phyloP scores from a whole-genome alignment of 1,140 invertebrate species.

The Sminthurides bifidus region DNA sequence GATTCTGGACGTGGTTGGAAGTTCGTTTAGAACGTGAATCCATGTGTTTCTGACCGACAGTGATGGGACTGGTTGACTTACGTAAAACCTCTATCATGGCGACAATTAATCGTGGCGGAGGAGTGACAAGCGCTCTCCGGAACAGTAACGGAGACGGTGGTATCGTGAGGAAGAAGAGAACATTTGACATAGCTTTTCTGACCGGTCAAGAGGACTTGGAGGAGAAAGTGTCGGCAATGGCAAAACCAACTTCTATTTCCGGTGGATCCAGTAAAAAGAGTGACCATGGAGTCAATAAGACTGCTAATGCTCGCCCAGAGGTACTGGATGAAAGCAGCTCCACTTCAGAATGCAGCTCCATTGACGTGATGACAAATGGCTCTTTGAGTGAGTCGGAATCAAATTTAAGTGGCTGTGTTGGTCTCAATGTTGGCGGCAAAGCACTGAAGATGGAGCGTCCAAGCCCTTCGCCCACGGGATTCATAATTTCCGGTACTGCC shows the following conservation, averaged over 20 bases:
- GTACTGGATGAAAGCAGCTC: constrained; percentile 1
- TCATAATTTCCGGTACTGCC: neutral
- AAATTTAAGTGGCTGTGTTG: constrained; percentile 11
- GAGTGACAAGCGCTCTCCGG: neutral
- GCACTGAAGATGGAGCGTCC: neutral
- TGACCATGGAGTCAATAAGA: neutral
- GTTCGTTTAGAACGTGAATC: too few relatives aligned
- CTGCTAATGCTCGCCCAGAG: too few relatives aligned
- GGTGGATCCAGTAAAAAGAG: neutral
- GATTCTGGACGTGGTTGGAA: too few relatives aligned
- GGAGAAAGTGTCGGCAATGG: neutral
- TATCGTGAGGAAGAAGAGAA: constrained; percentile 21
- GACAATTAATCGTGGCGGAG: neutral
- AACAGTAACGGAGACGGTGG: neutral
- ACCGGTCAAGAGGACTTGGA: constrained; percentile 24
- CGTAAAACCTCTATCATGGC: neutral
- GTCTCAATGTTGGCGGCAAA: neutral
- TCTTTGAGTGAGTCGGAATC: constrained; percentile 19
- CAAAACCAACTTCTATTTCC: neutral
- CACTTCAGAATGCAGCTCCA: constrained; percentile 18
- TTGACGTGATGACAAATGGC: constrained; percentile 28
- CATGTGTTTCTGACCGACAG: too few relatives aligned
- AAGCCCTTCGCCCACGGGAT: neutral
- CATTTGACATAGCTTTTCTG: constrained; percentile 31
- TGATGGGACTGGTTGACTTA: constrained; percentile 7